Conservation (phyloP, 2,888 invertebrate species). For the Scaptomyza cyrtandrae region DNA sequence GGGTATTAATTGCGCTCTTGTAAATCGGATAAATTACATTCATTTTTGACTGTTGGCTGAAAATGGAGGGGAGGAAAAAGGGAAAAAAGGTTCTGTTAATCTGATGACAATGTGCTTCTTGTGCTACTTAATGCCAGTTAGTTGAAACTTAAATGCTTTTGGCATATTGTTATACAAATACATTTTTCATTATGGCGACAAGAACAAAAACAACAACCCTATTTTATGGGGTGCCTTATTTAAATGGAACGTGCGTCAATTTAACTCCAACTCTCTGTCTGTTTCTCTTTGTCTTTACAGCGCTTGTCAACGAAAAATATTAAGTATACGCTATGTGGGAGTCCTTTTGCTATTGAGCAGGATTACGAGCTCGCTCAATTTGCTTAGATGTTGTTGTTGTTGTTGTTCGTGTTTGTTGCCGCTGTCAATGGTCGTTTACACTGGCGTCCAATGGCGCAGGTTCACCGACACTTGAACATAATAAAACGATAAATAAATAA, state of each 20-base stretch:
- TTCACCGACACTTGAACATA: slow-evolving; percentile 78
- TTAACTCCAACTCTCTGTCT: background rate
- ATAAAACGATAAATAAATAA: slow-evolving; percentile 81
- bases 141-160: slow-evolving; percentile 27
- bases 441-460: slow-evolving; percentile 54
- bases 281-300: background rate
- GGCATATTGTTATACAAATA: slow-evolving; percentile 61
- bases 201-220: slow-evolving; percentile 27
- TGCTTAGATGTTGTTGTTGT: slow-evolving; percentile 64
- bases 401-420: slow-evolving; percentile 33
- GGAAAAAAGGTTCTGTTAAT: slow-evolving; percentile 3
- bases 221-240: slow-evolving; percentile 24
- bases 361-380: slow-evolving; percentile 65
- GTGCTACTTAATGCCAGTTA: slow-evolving; percentile 2
- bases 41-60: slow-evolving; percentile 5
- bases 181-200: slow-evolving; percentile 58
- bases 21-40: slow-evolving; percentile 1
- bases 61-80: background rate
- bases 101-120: slow-evolving; percentile 22
- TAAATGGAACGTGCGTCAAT: slow-evolving; percentile 34
- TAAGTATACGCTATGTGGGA: slow-evolving; percentile 28
- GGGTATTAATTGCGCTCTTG: background rate
- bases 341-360: slow-evolving; percentile 42
- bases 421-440: slow-evolving; percentile 32
- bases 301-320: slow-evolving; percentile 14